Base-by-base conservation (phyloP, 2,888 invertebrate genomes). In the Euzophera pinguis region DNA sequence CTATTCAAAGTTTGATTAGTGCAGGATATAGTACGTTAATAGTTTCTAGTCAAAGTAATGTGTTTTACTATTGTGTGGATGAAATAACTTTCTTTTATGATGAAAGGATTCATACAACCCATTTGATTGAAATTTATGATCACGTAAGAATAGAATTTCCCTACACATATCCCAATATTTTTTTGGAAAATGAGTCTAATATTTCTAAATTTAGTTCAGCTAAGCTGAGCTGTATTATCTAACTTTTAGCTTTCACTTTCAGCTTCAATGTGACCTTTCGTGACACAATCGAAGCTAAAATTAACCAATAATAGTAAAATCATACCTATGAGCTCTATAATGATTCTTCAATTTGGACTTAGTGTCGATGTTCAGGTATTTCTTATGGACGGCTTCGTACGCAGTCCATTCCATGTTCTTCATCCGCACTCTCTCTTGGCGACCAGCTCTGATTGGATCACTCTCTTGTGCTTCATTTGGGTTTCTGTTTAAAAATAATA, bases 391-490 rank as follows among this genome's bases (percentile, higher is more conserved):
- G 34, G 95, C 95, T 81, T 98, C 97, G 75, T 98, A 98, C 0
- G 96, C 95, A 1, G 96, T 96, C 98, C 98, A 99, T 71, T 96
- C 97, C 55, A 97, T 94, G 71, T 96, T 96, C 84, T 96, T 96
- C 80, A 95, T 93, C 64, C 96, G 91, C 61, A 93, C 95, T 59
- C 95, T 91, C 66, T 96, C 96, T 69, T 95, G 95, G 56, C 96
- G 87, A n/a, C 93, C 92, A 16, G 93, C 92, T 66, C 94, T 92
- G 34, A 90, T 85, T 22, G 92, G 91, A 62, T 93, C 93, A 53
- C 91, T 92, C 63, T 94, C 93, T 81, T 94, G 94, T 13, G 95
- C 95, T 75, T 97, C 96, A 74, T 98, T 98, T 3, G 98, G 98
- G 83, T 98, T 97, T 57, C 98, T 98, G 81, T 22, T 35, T 47